Evolutionary conservation across 2,113 vertebrate species (phyloP), one percentile per base, ranked within the genome.

Genomic region (Phaetusa simplex): DNA sequence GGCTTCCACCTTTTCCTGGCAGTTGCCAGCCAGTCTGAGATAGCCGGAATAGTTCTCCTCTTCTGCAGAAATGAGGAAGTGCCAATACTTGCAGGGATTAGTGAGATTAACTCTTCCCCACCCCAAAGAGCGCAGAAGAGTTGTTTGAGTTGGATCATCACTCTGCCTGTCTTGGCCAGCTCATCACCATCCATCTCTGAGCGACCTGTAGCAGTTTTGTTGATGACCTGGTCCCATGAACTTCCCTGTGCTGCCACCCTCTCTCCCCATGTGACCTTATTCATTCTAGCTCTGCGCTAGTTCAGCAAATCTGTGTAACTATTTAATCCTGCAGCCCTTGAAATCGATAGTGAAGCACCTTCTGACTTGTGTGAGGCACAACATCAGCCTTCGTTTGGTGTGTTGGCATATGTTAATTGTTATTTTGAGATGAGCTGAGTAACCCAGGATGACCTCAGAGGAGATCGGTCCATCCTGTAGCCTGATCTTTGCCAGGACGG

Each of bases 31-130:
- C 72, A 38, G 47, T 52, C 56, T 53, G 42, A 85, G 49, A 69
- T 52, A 70, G 81, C 55, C 16, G 0, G 83, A 95, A 93, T 95
- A 94, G 94, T 76, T 93, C 43, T 83, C 36, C 43, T 83, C 36
- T 88, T 82, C 79, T 95, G 34, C 62, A 93, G 86, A 85, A 96
- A 95, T 53, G 70, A 78, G 95, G 96, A 97, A 97, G 86, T 93
- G 36, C 53, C 66, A 45, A 12, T 26, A 65, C 27, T 74, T 90
- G 55, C 52, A 86, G 59, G 74, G 53, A 82, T 91, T 61, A 58
- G 27, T 55, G 45, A 67, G 45, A 73, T 64, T 83, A 76, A 94
- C 49, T 66, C 11, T 77, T 56, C 24, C 1, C 0, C 40, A 13
- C 14, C 17, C 49, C n/a, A 10, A n/a, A 1, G 1, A 74, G 40